These are phyloP conservation scores for Sitobion miscanthi DNA, from an alignment of 1,140 invertebrate species.

Conservation along the genomic window DNA sequence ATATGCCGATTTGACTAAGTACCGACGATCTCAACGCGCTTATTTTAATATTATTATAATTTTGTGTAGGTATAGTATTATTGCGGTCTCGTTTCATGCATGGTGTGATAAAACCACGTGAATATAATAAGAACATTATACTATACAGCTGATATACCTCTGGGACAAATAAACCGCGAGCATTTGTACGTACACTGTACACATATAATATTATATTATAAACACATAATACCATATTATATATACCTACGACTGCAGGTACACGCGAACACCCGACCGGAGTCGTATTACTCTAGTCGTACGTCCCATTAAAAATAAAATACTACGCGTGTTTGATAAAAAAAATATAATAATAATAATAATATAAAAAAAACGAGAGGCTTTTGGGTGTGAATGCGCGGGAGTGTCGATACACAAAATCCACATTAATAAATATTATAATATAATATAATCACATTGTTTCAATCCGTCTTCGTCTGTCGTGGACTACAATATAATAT, in stretches of 20 bases:
- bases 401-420: neutral
- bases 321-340: neutral
- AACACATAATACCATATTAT: too few species aligned
- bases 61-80: neutral
- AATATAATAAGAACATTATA: neutral
- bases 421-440: neutral
- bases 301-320: neutral
- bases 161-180: neutral
- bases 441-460: neutral
- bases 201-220: too few species aligned
- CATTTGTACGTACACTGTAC: neutral
- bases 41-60: neutral
- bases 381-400: neutral
- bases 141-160: neutral
- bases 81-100: neutral
- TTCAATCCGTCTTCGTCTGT: neutral
- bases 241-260: neutral
- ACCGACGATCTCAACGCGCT: neutral
- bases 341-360: too few species aligned
- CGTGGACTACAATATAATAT: neutral
- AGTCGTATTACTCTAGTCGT: neutral
- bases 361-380: neutral
- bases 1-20: constrained; percentile 1
- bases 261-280: neutral
- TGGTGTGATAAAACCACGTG: neutral